Evolutionary conservation across 2,113 vertebrate genomes (phyloP), one percentile per base, ranked within the genome.

Genomic region (Gnathonemus echidnorhynchus): DNA sequence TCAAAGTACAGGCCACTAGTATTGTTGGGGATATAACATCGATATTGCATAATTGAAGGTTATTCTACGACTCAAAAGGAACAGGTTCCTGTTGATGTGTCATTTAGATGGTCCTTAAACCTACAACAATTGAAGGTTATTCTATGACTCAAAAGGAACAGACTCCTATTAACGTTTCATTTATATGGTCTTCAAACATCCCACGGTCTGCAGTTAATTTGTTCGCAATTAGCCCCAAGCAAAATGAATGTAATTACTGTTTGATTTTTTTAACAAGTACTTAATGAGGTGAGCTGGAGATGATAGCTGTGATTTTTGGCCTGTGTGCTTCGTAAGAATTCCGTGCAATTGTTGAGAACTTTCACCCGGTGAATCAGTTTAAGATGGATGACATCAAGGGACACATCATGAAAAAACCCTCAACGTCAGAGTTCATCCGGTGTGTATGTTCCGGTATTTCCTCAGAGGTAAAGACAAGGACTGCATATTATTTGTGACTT

Each of bases 181-280:
- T 62, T 58, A 17, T 10, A 42, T 3, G 53, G 31, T 88, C 17
- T 17, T 86, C 10, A 49, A 58, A 88, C 27, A 58, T 35, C 10
- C 7, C 52, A 88, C 13, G 52, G 17, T 58, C 53, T 62, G 24
- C 35, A 88, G 17, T 35, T 88, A 21, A 62, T 42, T 88, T 58
- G 53, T n/a, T 88, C 21, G 13, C 77, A 89, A 83, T 89, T 89
- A 89, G 49, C 19, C 15, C 45, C 2, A 7, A 45, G 31, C 31
- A 84, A 84, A 89, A 89, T 56, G 21, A 85, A 53, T 17, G 35
- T 56, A 56, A 89, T 85, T 74, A 80, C 39, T 45, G 80, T 89
- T 85, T 27, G 50, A 86, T 85, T 42, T 31, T 84, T 42, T 31
- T 89, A 85, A 85, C 39, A 27, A 85, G 50, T 35, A 10, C 35